phyloP scores from a whole-genome alignment of 37 sponge, comb jelly and placozoan genomes.

The Spongia lamella region DNA sequence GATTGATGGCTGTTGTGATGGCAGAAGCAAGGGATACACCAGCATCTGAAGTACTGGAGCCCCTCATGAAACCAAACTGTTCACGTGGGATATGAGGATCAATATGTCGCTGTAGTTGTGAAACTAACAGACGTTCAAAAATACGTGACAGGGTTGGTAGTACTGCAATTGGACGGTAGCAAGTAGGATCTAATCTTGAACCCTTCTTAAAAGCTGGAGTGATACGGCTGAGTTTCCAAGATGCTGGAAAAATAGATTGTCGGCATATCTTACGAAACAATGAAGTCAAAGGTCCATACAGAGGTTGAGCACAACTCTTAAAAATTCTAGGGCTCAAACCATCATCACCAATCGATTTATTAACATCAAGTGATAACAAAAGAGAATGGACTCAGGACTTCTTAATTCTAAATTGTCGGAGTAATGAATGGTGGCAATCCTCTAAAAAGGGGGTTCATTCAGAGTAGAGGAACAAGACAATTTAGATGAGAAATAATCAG shows the following conservation, averaged over 20 bases:
- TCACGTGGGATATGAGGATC: constrained; percentile 16
- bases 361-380: neutral
- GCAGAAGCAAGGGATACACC: constrained; percentile 12
- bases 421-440: no score
- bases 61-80: constrained; percentile 24
- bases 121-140: constrained; percentile 9
- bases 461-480: no score
- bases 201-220: constrained; percentile 28
- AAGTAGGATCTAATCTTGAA: neutral
- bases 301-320: neutral
- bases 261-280: constrained; percentile 1
- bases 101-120: constrained; percentile 1
- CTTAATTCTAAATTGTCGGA: neutral
- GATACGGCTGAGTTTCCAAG: constrained; percentile 15
- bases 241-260: neutral
- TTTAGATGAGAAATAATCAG: no score
- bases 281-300: neutral
- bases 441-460: no score
- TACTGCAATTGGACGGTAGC: constrained; percentile 33
- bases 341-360: neutral
- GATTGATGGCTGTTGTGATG: neutral
- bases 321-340: neutral
- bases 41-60: constrained; percentile 15
- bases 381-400: neutral
- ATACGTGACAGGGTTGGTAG: constrained; percentile 17